A percentile compares a stretch with the other conserved stretches of the same genome.
phyloP scores from a whole-genome alignment of 2,888 invertebrate species.

The Tinea pellionella region DNA sequence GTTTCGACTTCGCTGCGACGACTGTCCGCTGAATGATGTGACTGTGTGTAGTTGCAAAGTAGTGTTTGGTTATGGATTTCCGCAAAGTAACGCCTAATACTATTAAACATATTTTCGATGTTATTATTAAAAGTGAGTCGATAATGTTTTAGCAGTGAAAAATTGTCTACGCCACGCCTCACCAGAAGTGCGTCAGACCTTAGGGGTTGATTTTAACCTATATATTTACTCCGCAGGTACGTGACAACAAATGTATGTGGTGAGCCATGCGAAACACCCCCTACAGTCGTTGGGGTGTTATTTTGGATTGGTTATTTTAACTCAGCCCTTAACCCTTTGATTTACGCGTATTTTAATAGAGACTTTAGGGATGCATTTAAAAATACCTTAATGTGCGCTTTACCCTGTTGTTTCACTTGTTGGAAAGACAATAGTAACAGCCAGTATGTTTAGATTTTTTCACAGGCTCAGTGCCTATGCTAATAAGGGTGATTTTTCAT shows the following conservation, averaged over 20 bases:
- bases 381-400: slow-evolving; percentile 86
- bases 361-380: slow-evolving; percentile 98
- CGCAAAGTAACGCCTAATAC: too few species aligned
- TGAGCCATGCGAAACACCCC: slow-evolving; percentile 84
- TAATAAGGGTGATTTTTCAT: background rate
- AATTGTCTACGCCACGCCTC: too few species aligned
- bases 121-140: too few species aligned
- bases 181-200: too few species aligned
- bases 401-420: slow-evolving; percentile 84
- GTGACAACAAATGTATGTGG: slow-evolving; percentile 87
- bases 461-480: too few species aligned
- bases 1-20: too few species aligned
- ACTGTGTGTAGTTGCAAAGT: too few species aligned
- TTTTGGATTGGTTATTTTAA: slow-evolving; percentile 99
- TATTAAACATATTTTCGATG: too few species aligned
- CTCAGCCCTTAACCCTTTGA: slow-evolving; percentile 93
- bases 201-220: too few species aligned
- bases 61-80: too few species aligned
- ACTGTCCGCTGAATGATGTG: too few species aligned
- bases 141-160: too few species aligned
- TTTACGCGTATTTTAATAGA: slow-evolving; percentile 95
- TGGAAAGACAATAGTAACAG: slow-evolving; percentile 75
- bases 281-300: slow-evolving; percentile 86
- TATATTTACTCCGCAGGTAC: slow-evolving; percentile 76
- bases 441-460: slow-evolving; percentile 62